phyloP scores from a whole-genome alignment of 2,113 vertebrate species.

The Lagenorhynchus albirostris region DNA sequence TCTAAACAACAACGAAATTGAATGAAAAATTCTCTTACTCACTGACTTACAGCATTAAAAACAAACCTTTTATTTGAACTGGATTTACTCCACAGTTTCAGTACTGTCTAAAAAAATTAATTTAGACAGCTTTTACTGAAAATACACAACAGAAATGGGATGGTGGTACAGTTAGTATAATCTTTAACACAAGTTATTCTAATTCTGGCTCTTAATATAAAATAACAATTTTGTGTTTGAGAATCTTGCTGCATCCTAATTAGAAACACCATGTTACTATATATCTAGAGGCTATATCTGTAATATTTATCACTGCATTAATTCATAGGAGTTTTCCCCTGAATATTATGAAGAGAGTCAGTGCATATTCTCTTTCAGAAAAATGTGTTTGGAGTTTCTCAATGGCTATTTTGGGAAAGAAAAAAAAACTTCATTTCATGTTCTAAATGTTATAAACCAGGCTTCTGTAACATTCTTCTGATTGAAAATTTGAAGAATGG shows the following conservation, averaged over 20 bases:
- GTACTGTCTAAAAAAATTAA: constrained; percentile 35
- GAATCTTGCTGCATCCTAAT: constrained; percentile 56
- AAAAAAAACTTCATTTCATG: constrained; percentile 21
- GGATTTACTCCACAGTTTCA: constrained; percentile 29
- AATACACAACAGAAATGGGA: constrained; percentile 4
- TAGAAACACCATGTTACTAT: constrained; percentile 47
- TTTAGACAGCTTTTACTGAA: constrained; percentile 49
- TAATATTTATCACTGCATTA: constrained; percentile 66
- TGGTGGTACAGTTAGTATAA: not conserved
- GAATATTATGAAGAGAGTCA: not conserved
- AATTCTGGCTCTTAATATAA: constrained; percentile 58
- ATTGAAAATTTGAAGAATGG: not conserved
- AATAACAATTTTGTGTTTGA: constrained; percentile 25
- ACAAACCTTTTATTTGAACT: constrained; percentile 50
- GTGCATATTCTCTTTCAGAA: constrained; percentile 29
- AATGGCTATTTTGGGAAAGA: constrained; percentile 46
- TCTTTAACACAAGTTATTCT: constrained; percentile 52
- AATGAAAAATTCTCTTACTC: constrained; percentile 49
- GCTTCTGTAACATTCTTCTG: not conserved
- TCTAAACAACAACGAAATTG: constrained; percentile 46
- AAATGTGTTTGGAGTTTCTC: constrained; percentile 35
- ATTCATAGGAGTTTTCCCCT: constrained; percentile 49
- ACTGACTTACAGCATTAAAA: constrained; percentile 38
- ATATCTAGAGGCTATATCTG: constrained; percentile 58
- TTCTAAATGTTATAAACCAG: constrained; percentile 31